Conservation (phyloP, 2,113 vertebrate species). For the Petrocephalus microphthalmus region DNA sequence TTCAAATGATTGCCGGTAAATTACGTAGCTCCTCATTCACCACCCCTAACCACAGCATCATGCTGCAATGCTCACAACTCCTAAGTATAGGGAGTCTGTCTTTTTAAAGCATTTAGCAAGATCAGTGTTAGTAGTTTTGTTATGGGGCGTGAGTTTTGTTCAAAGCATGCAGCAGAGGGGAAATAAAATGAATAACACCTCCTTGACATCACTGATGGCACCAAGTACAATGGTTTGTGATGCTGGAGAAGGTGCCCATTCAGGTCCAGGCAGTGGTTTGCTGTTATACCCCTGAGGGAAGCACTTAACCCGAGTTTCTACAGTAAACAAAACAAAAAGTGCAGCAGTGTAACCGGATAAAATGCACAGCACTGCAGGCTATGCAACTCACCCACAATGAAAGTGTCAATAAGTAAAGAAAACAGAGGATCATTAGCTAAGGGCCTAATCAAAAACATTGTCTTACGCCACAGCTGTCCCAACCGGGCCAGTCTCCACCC, state of each 20-base stretch:
- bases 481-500: not conserved
- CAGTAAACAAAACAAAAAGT: conserved; percentile 36
- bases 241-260: not conserved
- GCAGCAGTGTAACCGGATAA: conserved; percentile 26
- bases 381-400: not conserved
- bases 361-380: conserved; percentile 2
- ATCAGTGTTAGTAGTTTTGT: not conserved
- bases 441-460: not conserved
- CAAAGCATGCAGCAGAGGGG: not conserved
- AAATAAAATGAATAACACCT: not conserved
- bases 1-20: not conserved
- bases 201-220: not conserved
- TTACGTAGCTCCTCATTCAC: not conserved
- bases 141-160: not conserved
- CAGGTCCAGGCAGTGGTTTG: conserved; percentile 6
- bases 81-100: not conserved
- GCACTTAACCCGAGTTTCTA: not conserved
- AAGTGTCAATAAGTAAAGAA: not conserved
- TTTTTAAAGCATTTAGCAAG: not conserved
- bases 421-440: conserved; percentile 25
- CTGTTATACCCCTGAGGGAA: not conserved
- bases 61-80: not conserved
- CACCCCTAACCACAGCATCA: not conserved
- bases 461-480: not conserved
- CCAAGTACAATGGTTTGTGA: not conserved